Evolutionary conservation across 2,113 vertebrate species (phyloP).

Genomic region (Myotis davidii): DNA sequence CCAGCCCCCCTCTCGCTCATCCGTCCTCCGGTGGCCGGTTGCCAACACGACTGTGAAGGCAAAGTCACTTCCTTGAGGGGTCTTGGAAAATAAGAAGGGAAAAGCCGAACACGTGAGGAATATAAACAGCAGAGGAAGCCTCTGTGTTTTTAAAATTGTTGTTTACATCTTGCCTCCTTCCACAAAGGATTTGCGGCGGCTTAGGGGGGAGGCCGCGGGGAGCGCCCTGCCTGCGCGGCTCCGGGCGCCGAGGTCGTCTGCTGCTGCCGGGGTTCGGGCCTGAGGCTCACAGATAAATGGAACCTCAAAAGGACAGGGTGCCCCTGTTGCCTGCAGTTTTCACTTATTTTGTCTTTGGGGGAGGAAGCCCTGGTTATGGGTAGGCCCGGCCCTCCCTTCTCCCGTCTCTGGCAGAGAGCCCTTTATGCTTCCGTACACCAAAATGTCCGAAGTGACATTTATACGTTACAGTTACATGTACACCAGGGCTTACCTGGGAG

Average conservation of each 20-base stretch:
- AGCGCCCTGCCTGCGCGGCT: background rate
- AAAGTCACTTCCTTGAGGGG: background rate
- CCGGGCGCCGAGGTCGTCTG: too few species aligned
- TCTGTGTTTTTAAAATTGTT: conserved; percentile 1
- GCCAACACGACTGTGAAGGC: background rate
- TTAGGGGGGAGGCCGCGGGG: background rate
- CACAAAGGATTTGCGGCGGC: conserved; percentile 48
- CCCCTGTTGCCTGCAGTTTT: background rate
- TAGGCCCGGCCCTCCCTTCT: background rate
- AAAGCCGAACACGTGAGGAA: conserved; percentile 19
- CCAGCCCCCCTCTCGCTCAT: background rate
- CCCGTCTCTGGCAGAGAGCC: background rate
- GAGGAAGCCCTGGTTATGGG: background rate
- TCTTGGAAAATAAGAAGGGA: conserved; percentile 29
- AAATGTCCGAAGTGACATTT: background rate
- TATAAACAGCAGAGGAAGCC: background rate
- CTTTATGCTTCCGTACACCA: background rate
- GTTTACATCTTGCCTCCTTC: conserved; percentile 43
- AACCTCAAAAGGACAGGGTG: background rate
- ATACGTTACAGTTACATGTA: background rate
- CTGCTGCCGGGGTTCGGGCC: too few species aligned
- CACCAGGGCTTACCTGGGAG: background rate
- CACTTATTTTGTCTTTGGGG: background rate
- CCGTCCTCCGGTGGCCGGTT: background rate
- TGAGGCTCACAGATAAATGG: background rate